Base-by-base conservation (phyloP, 2,113 vertebrate species). In the Rattus rattus region DNA sequence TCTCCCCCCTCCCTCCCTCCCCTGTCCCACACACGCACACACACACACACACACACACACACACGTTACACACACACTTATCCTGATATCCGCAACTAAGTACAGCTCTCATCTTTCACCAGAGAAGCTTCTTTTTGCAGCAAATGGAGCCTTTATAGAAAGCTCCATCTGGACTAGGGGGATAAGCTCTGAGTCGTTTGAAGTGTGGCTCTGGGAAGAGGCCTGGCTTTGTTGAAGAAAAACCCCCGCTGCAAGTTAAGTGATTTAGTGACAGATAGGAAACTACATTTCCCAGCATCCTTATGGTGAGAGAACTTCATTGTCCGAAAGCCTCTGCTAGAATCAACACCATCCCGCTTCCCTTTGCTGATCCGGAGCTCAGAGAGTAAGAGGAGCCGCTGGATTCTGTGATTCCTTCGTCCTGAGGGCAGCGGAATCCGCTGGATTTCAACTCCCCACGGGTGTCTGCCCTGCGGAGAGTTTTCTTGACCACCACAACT, bases 381-480 rank as follows among this genome's bases (percentile, higher is more conserved):
- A 1, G 70, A 33, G 20, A 36, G 3, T 97, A 43, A 43, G 97
- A 91, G 69, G 91, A 26, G 69, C 24, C 72, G 52, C 6, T 52
- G 86, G 75, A 13, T 43, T 5, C 59, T 91, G 39, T 56, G 33
- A n/a, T 84, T 97, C 28, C 39, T 96, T 28, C 28, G 24, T 0
- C 7, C 9, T 3, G 67, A 52, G 19, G 69, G 80, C 47, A 2
- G 11, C 12, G 16, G 13, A 19, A 26, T 2, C 24, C 13, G 26
- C 22, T 36, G 90, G 72, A 20, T 30, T 36, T 65, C 77, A 4
- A 2, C 30, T 12, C 91, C 43, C 26, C 47, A 43, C 47, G 77
- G 96, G 76, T 61, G 73, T 77, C 67, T 63, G n/a, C 16, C 16
- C 11, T 72, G 22, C 63, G 85, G 59, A 97, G 98, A 99, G 99